Evolutionary conservation across 2,113 vertebrate species (phyloP).

Genomic region (Eudyptes chrysolophus): DNA sequence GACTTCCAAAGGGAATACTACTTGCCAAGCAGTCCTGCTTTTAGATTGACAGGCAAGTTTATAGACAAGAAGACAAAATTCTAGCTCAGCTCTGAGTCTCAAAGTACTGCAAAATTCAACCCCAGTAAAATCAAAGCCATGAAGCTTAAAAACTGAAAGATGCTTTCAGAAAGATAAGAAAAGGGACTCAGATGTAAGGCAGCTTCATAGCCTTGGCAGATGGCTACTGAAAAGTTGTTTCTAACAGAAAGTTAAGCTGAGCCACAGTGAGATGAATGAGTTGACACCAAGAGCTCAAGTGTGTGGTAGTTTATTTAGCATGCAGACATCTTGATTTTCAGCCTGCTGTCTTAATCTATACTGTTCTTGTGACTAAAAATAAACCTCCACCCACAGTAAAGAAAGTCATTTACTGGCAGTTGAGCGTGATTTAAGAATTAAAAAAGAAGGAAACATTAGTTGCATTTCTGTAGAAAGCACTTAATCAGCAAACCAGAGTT

Average conservation of each 20-base stretch:
- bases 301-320: background rate
- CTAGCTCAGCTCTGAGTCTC: background rate
- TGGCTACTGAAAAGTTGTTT: background rate
- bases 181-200: background rate
- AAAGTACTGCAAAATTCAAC: background rate
- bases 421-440: background rate
- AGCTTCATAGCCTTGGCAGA: background rate
- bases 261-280: background rate
- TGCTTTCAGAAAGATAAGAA: background rate
- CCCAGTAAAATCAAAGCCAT: background rate
- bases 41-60: background rate
- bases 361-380: slow-evolving; percentile 31
- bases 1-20: background rate
- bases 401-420: slow-evolving; percentile 18
- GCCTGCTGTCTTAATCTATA: background rate
- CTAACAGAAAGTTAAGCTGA: background rate
- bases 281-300: background rate
- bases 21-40: background rate
- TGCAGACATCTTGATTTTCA: background rate
- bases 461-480: slow-evolving; percentile 36
- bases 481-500: slow-evolving; percentile 59
- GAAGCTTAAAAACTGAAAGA: background rate
- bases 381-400: background rate
- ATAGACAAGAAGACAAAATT: background rate
- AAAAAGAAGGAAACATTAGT: slow-evolving; percentile 39